Evolutionary conservation across 2,888 invertebrate species (phyloP), one percentile per base, ranked within the genome.

Genomic region (Drosophila putrida): DNA sequence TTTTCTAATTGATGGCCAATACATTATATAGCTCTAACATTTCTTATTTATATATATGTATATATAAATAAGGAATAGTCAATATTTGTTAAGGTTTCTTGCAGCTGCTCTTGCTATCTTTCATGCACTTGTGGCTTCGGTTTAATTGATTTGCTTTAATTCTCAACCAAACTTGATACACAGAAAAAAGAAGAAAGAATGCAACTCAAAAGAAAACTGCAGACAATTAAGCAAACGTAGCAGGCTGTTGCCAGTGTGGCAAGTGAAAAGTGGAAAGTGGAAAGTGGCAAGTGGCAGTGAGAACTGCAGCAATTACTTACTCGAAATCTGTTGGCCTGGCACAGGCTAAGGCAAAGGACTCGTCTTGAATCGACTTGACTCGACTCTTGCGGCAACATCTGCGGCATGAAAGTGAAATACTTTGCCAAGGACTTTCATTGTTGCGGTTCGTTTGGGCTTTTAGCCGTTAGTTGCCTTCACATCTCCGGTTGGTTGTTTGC

Each of bases 301-400:
- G 71, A 75, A 75, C 86, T 83, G 83, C 75, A 83, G 83, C 86
- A 86, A 83, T 83, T 86, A 83, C 83, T 83, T 82, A 83, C 83
- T 82, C 43, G 76, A 75, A 86, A 86, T 83, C 86, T 80, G 83
- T 69, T 62, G 66, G 65, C 65, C 71, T 57, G 33, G 43, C 63
- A 35, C 31, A 67, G 50, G 63, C 60, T 67, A 54, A 64, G 66
- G 54, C 59, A 49, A 54, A 67, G 66, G 35, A 55, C 55, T 47
- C 15, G 11, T 47, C 31, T 44, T 44, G 55, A 55, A 35, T 25
- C 35, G 35, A 55, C 27, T 55, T 36, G 44, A 55, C 44, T 55
- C 54, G 43, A 6, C 54, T 54, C 41, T 78, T 81, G 79, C 69
- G 79, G 81, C 71, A 67, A 63, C 72, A 67, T 65, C 49, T 72